Percentiles rank a stretch among this genome's conserved stretches.
Evolutionary conservation across 2,113 vertebrate species (phyloP).

Genomic region (Oreochromis spilurus): DNA sequence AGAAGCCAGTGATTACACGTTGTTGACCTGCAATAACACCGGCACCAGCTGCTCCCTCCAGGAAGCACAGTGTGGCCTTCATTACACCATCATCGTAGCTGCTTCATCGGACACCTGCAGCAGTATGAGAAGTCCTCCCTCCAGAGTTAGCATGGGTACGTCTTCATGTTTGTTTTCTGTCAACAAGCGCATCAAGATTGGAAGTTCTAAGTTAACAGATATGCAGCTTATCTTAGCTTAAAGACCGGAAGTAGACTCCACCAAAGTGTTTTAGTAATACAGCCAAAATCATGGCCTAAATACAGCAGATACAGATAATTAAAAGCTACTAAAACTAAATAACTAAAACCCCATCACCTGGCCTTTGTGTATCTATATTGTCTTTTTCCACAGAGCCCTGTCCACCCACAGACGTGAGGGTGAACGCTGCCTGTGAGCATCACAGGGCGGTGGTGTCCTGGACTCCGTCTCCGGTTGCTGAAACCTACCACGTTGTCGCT

Average conservation of each 20-base stretch:
- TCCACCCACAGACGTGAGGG: constrained; percentile 30
- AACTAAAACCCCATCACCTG: background rate
- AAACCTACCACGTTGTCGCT: constrained; percentile 50
- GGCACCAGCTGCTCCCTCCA: constrained; percentile 58
- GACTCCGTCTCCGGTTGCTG: constrained; percentile 45
- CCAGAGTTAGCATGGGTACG: constrained; percentile 68
- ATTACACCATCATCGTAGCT: constrained; percentile 63
- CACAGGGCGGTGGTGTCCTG: constrained; percentile 53
- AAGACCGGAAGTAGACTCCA: background rate
- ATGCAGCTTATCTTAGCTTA: background rate
- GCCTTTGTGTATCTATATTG: background rate
- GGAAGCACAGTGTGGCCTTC: constrained; percentile 54
- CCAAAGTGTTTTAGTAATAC: background rate
- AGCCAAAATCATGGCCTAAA: background rate
- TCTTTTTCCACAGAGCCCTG: constrained; percentile 56
- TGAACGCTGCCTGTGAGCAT: constrained; percentile 39
- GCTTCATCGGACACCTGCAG: constrained; percentile 56
- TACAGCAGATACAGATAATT: background rate
- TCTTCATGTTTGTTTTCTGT: background rate
- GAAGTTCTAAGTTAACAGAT: background rate
- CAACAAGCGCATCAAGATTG: background rate
- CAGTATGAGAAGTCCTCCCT: constrained; percentile 59
- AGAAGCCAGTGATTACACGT: constrained; percentile 43
- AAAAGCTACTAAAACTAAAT: background rate
- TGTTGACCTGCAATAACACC: constrained; percentile 47